Evolutionary conservation across 2,797 vertebrate species (phyloP).

Genomic region (Squalus acanthias): DNA sequence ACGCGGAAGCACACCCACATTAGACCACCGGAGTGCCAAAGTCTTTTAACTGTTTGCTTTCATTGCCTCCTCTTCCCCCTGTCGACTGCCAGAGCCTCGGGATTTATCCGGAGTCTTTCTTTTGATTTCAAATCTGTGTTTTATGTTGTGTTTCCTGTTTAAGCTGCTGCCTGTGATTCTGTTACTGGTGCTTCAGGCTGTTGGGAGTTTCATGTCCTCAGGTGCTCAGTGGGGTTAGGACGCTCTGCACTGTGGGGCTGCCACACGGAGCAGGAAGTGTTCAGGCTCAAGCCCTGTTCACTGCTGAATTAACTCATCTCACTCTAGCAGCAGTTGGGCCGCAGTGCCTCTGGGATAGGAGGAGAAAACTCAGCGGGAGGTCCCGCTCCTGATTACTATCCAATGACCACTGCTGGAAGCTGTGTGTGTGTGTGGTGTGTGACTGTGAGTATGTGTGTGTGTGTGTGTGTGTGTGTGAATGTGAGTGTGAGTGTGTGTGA

Average conservation of each 20-base stretch:
- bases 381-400: background rate
- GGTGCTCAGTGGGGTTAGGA: background rate
- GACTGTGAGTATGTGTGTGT: too few relatives aligned
- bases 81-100: background rate
- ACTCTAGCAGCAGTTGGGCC: background rate
- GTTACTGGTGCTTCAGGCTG: background rate
- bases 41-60: background rate
- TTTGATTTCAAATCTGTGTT: background rate
- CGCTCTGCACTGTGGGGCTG: background rate
- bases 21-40: background rate
- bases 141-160: background rate
- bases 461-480: too few relatives aligned
- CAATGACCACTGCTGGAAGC: background rate
- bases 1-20: background rate
- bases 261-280: too few relatives aligned
- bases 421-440: too few relatives aligned
- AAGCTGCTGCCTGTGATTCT: background rate
- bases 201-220: background rate
- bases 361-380: background rate
- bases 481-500: too few relatives aligned
- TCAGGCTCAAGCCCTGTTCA: background rate
- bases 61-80: background rate
- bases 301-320: background rate
- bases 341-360: background rate
- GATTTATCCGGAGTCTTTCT: background rate